phyloP scores from a whole-genome alignment of 2,888 invertebrate genomes.

The Xylophagus ater region DNA sequence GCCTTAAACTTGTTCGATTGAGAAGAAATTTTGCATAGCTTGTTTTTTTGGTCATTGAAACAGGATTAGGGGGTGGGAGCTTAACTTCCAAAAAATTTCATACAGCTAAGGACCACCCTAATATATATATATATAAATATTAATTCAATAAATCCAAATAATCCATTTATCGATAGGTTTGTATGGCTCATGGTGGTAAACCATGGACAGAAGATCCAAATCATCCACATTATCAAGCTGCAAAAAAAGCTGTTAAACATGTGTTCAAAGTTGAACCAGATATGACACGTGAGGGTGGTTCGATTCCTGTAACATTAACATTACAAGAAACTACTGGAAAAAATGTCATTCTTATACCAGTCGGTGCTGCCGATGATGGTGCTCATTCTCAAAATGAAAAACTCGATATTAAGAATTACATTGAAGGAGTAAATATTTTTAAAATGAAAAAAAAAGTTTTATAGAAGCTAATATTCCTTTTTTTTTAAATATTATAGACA shows the following conservation, averaged over 20 bases:
- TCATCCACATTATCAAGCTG: constrained; percentile 88
- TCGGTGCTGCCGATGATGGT: constrained; percentile 89
- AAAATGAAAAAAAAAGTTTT: constrained; percentile 7
- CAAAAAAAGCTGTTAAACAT: constrained; percentile 63
- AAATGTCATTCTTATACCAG: constrained; percentile 87
- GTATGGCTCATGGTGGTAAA: constrained; percentile 63
- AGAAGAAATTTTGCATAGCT: too few species aligned
- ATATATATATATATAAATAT: background rate
- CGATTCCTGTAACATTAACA: constrained; percentile 92
- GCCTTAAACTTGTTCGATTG: too few species aligned
- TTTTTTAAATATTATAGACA: constrained; percentile 53
- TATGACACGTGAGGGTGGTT: constrained; percentile 93
- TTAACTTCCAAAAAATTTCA: too few species aligned
- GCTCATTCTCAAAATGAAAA: constrained; percentile 99
- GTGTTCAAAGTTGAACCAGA: constrained; percentile 87
- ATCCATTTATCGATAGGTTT: constrained; percentile 24
- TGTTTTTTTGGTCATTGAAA: too few species aligned
- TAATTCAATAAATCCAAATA: background rate
- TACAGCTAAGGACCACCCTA: too few species aligned
- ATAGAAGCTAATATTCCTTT: constrained; percentile 7
- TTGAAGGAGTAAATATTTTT: constrained; percentile 70
- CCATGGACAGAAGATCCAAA: constrained; percentile 90
- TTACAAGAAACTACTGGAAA: constrained; percentile 85
- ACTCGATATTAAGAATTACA: constrained; percentile 81
- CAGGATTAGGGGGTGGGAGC: too few species aligned